These are phyloP conservation scores for Ia io DNA, from an alignment of 2,113 vertebrate species.

Conservation along the genomic window DNA sequence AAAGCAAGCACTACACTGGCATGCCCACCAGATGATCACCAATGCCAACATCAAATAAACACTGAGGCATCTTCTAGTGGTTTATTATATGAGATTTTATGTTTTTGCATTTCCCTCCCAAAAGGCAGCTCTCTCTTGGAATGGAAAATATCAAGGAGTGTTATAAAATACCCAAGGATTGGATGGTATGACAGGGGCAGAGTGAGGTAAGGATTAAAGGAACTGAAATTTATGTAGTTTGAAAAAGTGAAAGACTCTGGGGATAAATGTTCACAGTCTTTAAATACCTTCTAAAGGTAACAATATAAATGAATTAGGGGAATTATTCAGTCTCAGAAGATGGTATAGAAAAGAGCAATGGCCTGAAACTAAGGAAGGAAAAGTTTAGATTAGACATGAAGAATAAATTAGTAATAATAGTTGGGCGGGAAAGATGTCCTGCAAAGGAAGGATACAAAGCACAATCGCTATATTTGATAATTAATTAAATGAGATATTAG, in stretches of 20 bases:
- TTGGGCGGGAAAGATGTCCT: constrained; percentile 64
- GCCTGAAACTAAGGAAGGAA: constrained; percentile 72
- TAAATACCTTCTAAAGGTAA: constrained; percentile 53
- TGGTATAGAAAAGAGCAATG: constrained; percentile 68
- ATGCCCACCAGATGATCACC: constrained; percentile 51
- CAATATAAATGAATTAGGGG: constrained; percentile 43
- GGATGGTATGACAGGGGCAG: neutral
- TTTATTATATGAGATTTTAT: neutral
- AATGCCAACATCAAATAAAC: constrained; percentile 25
- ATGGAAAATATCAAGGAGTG: constrained; percentile 48
- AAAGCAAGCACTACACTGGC: constrained; percentile 26
- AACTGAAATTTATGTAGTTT: constrained; percentile 47
- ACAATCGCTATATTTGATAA: constrained; percentile 58
- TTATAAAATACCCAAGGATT: constrained; percentile 48
- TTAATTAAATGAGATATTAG: constrained; percentile 78
- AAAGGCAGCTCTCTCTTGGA: constrained; percentile 33
- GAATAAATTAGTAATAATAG: constrained; percentile 72
- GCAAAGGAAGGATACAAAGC: constrained; percentile 49
- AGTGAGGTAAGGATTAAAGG: constrained; percentile 8
- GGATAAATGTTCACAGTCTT: constrained; percentile 53
- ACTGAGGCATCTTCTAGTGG: neutral
- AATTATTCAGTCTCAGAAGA: constrained; percentile 59
- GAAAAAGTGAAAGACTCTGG: neutral
- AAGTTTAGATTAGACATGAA: constrained; percentile 74
- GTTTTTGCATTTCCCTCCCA: neutral